Evolutionary conservation across 2,888 invertebrate genomes (phyloP), one percentile per base, ranked within the genome.

Genomic region (Heliconius sara): DNA sequence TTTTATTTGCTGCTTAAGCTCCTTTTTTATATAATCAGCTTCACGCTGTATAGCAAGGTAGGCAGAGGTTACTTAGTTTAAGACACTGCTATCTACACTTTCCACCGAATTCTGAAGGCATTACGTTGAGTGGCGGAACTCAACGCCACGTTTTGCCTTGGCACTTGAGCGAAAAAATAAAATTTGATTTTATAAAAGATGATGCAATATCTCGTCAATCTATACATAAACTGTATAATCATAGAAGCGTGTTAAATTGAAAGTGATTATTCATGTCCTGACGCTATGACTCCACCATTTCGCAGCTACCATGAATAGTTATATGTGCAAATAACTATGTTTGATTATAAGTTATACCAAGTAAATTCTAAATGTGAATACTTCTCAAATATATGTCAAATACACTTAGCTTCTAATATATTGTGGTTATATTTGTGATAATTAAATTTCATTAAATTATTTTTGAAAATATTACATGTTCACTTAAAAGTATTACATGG

Each of bases 251-350:
- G 78, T 79, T 80, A 76, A 77, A 80, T 81, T 78, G 79, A 68
- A 81, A 81, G 82, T 81, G 81, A 83, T 82, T 83, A 83, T 83
- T 82, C 82, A 80, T 82, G 83, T 82, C 81, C 80, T 77, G 79
- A 79, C 77, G 79, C 78, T 80, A 68, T 76, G 80, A 78, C 73
- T 80, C 74, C 77, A 65, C 71, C 63, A 68, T 80, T 78, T 80
- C 73, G 63, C 72, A 77, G 68, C 75, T 52, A 79, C 79, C 47
- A 79, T 76, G 67, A 81, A 79, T 81, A 74, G 60, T 77, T 57
- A 71, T 76, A 30, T 47, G 75, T 25, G 13, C 13, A 6, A 77
- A 73, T 39, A 77, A 71, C 57, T 70, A 43, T 81, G 75, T 81
- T 78, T 19, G 27, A 74, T 60, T 27, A 57, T 60, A 25, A 13